Percentiles rank a stretch among this genome's conserved stretches.
Evolutionary conservation across 2,888 invertebrate genomes (phyloP).

Genomic region (Chrysolina oricalcia): DNA sequence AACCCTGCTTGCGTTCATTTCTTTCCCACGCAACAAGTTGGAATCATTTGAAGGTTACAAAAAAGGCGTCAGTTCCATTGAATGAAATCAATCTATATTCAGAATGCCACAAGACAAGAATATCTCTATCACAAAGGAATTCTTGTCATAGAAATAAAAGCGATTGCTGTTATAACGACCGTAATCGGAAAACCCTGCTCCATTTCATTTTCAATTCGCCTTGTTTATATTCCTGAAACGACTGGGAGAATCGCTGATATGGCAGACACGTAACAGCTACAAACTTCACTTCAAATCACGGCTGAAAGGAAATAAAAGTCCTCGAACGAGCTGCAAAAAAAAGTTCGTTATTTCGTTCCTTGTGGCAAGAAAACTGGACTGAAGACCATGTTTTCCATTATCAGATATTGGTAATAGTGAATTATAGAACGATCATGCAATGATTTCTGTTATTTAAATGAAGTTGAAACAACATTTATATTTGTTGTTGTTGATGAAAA

Average conservation of each 20-base stretch:
- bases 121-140: background rate
- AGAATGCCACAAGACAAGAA: background rate
- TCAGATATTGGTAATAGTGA: too few species aligned
- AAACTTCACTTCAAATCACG: background rate
- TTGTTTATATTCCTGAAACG: constrained; percentile 14
- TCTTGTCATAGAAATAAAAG: background rate
- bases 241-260: constrained; percentile 2
- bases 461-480: too few species aligned
- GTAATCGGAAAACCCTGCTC: background rate
- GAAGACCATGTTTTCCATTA: too few species aligned
- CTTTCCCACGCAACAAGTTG: too few species aligned
- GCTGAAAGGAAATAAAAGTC: background rate
- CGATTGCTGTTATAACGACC: background rate
- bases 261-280: constrained; percentile 11
- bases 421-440: too few species aligned
- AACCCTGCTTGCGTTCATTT: too few species aligned
- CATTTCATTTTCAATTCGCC: constrained; percentile 5
- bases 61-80: background rate
- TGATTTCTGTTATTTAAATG: too few species aligned
- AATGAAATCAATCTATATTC: background rate
- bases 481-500: too few species aligned
- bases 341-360: background rate
- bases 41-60: background rate
- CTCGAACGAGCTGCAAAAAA: background rate
- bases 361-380: background rate